Evolutionary conservation across 2,797 vertebrate species (phyloP).

Genomic region (Tragelaphus eurycerus): DNA sequence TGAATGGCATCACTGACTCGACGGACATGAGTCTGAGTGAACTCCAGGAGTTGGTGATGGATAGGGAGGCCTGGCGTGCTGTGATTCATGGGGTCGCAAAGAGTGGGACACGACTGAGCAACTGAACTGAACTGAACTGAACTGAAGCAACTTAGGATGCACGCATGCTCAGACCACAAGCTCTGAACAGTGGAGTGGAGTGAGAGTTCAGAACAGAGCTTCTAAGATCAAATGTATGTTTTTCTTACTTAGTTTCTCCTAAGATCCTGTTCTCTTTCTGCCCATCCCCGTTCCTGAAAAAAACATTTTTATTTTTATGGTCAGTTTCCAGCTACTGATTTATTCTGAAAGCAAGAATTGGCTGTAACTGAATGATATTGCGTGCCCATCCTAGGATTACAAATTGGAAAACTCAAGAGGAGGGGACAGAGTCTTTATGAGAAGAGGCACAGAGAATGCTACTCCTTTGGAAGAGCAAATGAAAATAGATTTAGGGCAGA

Average conservation of each 20-base stretch:
- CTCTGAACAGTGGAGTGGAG: neutral
- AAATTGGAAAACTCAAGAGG: neutral
- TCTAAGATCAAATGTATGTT: neutral
- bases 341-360: neutral
- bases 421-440: neutral
- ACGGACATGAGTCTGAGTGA: too few relatives aligned
- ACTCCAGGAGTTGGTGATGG: too few relatives aligned
- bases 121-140: too few relatives aligned
- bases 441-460: neutral
- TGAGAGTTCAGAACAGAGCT: neutral
- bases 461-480: neutral
- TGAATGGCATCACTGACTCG: too few relatives aligned
- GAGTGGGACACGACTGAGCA: rapidly evolving
- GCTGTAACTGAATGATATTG: neutral
- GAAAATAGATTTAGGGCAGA: neutral
- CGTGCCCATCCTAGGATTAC: neutral
- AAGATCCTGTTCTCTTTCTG: neutral
- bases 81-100: neutral
- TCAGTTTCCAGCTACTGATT: neutral
- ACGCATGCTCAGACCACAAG: neutral
- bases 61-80: too few relatives aligned
- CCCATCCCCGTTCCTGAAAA: neutral
- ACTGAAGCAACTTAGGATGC: neutral
- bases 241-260: neutral
- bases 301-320: neutral